Evolutionary conservation across 2,888 invertebrate species (phyloP), one percentile per base, ranked within the genome.

Genomic region (Lepidonotus clava): DNA sequence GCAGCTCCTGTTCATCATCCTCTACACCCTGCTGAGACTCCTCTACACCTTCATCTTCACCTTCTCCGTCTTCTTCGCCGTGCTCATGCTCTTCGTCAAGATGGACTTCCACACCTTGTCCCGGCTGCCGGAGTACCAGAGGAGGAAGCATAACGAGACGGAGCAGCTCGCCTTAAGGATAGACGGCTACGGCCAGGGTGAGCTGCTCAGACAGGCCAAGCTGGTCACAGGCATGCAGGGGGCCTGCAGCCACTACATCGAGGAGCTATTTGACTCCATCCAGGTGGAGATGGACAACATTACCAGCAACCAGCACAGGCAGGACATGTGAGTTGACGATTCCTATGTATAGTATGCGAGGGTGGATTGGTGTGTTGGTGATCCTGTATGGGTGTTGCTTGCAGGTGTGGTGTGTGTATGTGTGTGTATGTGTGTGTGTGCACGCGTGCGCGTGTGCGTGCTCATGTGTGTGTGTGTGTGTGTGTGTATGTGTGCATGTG

Each of bases 31-130:
- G 0, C 87, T 92, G 36, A 92, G 92, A 84, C 84, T 92, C 4
- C 76, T 90, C 0, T 93, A 93, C 88, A 92, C 91, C 28, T 40
- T 92, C 0, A 84, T 92, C 38, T 92, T 92, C 87, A 91, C 92
- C 28, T 92, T 93, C 86, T 91, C 91, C 24, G 88, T 91, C 53
- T 89, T 92, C 24, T 91, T 92, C 83, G 91, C 91, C 6, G 66
- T 93, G 21, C 89, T 93, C 6, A 87, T 88, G 77, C 51, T 87
- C 24, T 83, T 90, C 83, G 61, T 90, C 38, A 61, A 67, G 34
- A 40, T 56, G 1, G 90, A 90, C 85, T 53, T 89, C 46, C 46
- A 61, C 21, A 28, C 61, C 24, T 34, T 90, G 77, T 40, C 67
- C 8, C 76, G 80, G 40, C 28, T 87, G 2, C 86, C 71, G 5